phyloP scores from a whole-genome alignment of 1,140 invertebrate genomes.

The Aphis craccivora region DNA sequence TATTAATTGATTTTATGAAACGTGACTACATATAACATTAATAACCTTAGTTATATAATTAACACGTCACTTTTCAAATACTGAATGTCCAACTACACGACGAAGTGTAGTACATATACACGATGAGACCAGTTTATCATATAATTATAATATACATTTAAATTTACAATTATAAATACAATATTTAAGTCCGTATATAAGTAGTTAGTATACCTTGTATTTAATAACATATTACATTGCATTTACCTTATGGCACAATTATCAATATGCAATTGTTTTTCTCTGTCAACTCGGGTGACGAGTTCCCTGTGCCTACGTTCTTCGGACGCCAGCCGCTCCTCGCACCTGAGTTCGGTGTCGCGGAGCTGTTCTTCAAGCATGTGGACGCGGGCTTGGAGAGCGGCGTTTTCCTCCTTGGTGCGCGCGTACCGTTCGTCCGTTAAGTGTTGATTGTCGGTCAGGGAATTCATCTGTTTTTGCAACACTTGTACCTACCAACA shows the following conservation, averaged over 20 bases:
- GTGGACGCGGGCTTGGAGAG: conserved; percentile 82
- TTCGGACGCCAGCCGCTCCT: conserved; percentile 85
- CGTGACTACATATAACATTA: not conserved
- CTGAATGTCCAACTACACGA: not conserved
- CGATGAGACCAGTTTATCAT: not conserved
- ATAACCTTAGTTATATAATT: not conserved
- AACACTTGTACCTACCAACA: conserved; percentile 81
- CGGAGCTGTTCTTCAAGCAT: conserved; percentile 91
- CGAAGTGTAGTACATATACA: not conserved
- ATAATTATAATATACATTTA: not conserved
- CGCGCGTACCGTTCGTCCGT: conserved; percentile 85
- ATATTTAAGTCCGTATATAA: not conserved
- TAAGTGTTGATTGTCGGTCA: conserved; percentile 83
- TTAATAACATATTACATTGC: not conserved
- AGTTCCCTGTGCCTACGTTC: conserved; percentile 84
- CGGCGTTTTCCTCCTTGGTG: conserved; percentile 89
- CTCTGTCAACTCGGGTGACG: conserved; percentile 80
- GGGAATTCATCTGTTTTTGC: conserved; percentile 86
- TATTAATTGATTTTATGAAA: not conserved
- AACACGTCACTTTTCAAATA: not conserved
- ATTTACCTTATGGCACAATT: conserved; percentile 77
- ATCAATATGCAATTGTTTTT: conserved; percentile 85
- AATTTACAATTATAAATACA: not conserved
- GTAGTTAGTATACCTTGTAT: not conserved
- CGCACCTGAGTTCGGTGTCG: conserved; percentile 85